A percentile compares a stretch with the other conserved stretches of the same genome.
Conservation (phyloP, 1,140 invertebrate species). For the Notospermus geniculatus region DNA sequence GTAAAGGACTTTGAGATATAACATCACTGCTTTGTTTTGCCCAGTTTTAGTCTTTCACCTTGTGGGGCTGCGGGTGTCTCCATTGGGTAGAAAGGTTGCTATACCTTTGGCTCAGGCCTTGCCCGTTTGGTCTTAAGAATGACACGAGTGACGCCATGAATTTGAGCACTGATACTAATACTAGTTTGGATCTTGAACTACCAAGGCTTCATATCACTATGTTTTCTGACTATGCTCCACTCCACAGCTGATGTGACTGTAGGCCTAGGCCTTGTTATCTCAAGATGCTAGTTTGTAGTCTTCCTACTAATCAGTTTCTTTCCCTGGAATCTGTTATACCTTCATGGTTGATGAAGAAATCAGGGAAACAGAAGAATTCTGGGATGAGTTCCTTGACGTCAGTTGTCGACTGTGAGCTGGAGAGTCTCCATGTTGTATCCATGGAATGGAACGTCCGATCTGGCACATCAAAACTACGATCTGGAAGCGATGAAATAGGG, state of each 20-base stretch:
- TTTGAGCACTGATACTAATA: no score
- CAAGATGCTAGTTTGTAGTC: not conserved
- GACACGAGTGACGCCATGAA: no score
- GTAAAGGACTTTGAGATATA: no score
- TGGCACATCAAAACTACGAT: conserved; percentile 91
- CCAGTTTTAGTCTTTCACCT: no score
- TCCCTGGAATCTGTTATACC: conserved; percentile 60
- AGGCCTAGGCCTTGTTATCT: not conserved
- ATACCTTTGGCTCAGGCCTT: no score
- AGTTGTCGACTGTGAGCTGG: conserved; percentile 86
- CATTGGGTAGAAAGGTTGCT: no score
- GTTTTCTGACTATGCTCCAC: no score
- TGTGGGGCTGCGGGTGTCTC: no score
- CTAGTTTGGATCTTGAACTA: no score
- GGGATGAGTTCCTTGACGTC: conserved; percentile 96
- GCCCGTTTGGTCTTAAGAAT: no score
- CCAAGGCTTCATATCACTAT: no score
- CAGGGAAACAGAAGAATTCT: conserved; percentile 90
- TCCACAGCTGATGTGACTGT: not conserved
- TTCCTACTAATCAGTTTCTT: not conserved
- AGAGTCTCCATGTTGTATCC: conserved; percentile 83
- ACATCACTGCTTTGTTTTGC: no score
- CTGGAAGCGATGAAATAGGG: conserved; percentile 61
- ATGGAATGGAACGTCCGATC: conserved; percentile 92
- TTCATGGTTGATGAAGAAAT: conserved; percentile 84